Percentiles rank a stretch among this genome's conserved stretches.
Evolutionary conservation across 2,113 vertebrate species (phyloP).

Genomic region (Caretta caretta): DNA sequence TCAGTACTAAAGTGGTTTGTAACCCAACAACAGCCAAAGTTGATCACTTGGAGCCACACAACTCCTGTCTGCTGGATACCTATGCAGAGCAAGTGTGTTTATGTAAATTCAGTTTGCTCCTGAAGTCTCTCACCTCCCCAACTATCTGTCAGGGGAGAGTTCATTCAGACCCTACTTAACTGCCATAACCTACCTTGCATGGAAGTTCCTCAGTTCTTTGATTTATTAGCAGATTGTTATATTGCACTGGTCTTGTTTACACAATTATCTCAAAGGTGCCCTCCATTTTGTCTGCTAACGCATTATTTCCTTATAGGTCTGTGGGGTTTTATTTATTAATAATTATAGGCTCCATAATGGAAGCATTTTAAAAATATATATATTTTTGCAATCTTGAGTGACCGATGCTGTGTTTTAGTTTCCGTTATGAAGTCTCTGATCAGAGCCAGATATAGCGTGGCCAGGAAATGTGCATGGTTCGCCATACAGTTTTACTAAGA

Average conservation of each 20-base stretch:
- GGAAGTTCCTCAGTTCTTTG: neutral
- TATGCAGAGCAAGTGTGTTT: no score
- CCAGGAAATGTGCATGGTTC: neutral
- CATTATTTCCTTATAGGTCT: neutral
- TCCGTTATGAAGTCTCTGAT: neutral
- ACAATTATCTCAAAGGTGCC: neutral
- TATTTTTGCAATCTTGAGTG: neutral
- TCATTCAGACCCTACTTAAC: no score
- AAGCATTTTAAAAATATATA: neutral
- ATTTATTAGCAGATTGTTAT: constrained; percentile 26
- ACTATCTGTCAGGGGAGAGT: no score
- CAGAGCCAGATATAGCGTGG: neutral
- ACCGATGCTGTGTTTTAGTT: neutral
- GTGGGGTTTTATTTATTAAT: neutral
- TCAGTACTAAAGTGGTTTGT: no score
- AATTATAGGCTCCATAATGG: neutral
- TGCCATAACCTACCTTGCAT: constrained; percentile 43
- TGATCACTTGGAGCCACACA: no score
- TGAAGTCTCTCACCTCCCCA: no score
- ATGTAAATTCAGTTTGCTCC: no score
- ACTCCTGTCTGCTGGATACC: no score
- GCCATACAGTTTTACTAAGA: neutral
- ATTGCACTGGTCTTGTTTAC: neutral
- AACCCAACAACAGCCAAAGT: no score
- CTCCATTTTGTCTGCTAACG: neutral